Conservation (phyloP, 2,113 vertebrate species). For the Lepidothrix coronata region DNA sequence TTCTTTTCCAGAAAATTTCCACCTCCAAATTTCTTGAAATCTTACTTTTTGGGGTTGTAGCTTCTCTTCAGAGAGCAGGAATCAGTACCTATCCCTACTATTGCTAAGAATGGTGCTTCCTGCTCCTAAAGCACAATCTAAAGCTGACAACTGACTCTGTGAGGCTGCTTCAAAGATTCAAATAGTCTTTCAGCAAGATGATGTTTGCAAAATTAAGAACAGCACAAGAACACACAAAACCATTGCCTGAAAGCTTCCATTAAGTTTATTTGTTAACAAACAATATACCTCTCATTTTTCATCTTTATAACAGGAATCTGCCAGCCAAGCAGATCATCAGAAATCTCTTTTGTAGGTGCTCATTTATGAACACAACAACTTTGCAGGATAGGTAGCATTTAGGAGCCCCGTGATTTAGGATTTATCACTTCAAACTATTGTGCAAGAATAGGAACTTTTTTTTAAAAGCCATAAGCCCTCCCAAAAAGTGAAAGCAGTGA, state of each 20-base stretch:
- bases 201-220: not conserved
- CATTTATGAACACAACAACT: not conserved
- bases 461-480: not conserved
- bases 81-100: not conserved
- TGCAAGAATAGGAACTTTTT: not conserved
- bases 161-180: conserved; percentile 5
- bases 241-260: not conserved
- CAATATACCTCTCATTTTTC: not conserved
- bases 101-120: not conserved
- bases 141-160: not conserved
- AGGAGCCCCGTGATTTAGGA: not conserved
- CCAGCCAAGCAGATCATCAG: not conserved
- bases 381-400: not conserved
- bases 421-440: not conserved
- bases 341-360: not conserved
- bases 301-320: not conserved
- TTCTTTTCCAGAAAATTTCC: not conserved
- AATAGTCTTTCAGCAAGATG: not conserved
- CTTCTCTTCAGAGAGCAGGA: not conserved
- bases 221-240: not conserved
- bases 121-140: conserved; percentile 7
- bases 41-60: not conserved
- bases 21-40: not conserved
- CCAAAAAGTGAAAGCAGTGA: not conserved
- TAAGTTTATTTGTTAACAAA: not conserved